These are phyloP conservation scores for Pogonus chalceus DNA, from an alignment of 1,140 invertebrate species.

Conservation along the genomic window DNA sequence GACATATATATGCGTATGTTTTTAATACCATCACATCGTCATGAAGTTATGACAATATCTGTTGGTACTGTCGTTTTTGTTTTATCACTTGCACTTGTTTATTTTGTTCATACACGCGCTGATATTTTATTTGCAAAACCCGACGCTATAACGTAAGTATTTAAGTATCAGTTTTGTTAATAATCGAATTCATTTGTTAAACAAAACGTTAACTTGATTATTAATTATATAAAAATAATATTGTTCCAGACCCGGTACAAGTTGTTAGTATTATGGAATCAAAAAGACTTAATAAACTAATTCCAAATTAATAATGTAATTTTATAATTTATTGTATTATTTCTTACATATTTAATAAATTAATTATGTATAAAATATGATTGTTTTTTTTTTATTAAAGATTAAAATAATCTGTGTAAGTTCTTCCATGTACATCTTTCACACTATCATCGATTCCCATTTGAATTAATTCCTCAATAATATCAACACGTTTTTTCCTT, in stretches of 20 bases:
- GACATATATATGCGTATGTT: slow-evolving; percentile 68
- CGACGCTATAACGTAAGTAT: slow-evolving; percentile 11
- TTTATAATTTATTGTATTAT: neutral
- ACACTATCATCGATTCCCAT: slow-evolving; percentile 19
- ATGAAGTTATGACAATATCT: slow-evolving; percentile 54
- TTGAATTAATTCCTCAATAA: slow-evolving; percentile 19
- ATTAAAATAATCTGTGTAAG: slow-evolving; percentile 20
- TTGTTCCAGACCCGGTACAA: neutral
- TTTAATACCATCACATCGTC: slow-evolving; percentile 58
- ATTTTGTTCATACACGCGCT: slow-evolving; percentile 55
- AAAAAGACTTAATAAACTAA: neutral
- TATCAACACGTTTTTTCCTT: slow-evolving; percentile 16
- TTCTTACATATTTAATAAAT: slow-evolving; percentile 1
- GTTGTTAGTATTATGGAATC: neutral
- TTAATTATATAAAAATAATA: neutral
- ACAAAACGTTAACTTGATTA: neutral
- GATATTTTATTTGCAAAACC: slow-evolving; percentile 46
- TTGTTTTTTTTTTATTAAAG: neutral
- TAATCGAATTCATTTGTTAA: too few species aligned
- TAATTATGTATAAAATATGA: neutral
- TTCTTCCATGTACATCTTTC: slow-evolving; percentile 25
- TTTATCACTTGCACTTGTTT: slow-evolving; percentile 56
- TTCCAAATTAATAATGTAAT: neutral
- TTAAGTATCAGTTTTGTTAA: too few species aligned
- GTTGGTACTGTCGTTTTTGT: slow-evolving; percentile 52